phyloP scores from a whole-genome alignment of 2,888 invertebrate species.

The Gastracanthus pulcherrimus region DNA sequence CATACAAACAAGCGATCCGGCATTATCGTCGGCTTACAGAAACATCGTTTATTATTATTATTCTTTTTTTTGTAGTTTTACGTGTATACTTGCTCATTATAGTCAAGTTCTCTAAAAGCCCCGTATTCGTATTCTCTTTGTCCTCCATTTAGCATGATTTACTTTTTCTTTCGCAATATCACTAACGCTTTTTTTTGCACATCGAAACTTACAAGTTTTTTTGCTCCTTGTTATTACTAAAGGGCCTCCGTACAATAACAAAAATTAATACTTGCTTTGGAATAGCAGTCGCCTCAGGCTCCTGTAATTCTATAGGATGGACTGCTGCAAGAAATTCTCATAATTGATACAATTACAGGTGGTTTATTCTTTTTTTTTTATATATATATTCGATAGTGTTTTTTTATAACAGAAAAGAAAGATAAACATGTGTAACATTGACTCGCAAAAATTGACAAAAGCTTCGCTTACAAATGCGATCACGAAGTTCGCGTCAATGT shows the following conservation, averaged over 20 bases:
- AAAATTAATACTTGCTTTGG: slow-evolving; percentile 50
- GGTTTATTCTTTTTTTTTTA: slow-evolving; percentile 23
- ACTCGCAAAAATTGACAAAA: slow-evolving; percentile 42
- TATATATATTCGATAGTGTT: slow-evolving; percentile 32
- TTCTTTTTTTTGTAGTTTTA: slow-evolving; percentile 36
- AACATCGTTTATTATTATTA: slow-evolving; percentile 51
- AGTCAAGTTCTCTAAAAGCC: slow-evolving; percentile 65
- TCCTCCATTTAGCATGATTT: background rate
- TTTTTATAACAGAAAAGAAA: slow-evolving; percentile 44
- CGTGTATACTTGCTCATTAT: slow-evolving; percentile 49
- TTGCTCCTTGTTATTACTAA: slow-evolving; percentile 34
- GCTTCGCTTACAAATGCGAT: slow-evolving; percentile 21
- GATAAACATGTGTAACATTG: slow-evolving; percentile 36
- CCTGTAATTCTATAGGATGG: slow-evolving; percentile 29
- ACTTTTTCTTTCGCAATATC: slow-evolving; percentile 22
- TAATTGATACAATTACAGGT: slow-evolving; percentile 54
- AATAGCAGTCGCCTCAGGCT: slow-evolving; percentile 30
- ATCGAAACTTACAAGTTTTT: slow-evolving; percentile 30
- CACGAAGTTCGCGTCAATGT: slow-evolving; percentile 35
- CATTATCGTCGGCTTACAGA: slow-evolving; percentile 30
- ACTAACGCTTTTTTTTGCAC: slow-evolving; percentile 39
- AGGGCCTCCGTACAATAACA: slow-evolving; percentile 34
- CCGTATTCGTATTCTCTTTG: slow-evolving; percentile 24
- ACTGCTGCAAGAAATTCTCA: slow-evolving; percentile 47
- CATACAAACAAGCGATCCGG: slow-evolving; percentile 67